Conservation (phyloP, 2,888 invertebrate genomes). For the Eurytoma californica region DNA sequence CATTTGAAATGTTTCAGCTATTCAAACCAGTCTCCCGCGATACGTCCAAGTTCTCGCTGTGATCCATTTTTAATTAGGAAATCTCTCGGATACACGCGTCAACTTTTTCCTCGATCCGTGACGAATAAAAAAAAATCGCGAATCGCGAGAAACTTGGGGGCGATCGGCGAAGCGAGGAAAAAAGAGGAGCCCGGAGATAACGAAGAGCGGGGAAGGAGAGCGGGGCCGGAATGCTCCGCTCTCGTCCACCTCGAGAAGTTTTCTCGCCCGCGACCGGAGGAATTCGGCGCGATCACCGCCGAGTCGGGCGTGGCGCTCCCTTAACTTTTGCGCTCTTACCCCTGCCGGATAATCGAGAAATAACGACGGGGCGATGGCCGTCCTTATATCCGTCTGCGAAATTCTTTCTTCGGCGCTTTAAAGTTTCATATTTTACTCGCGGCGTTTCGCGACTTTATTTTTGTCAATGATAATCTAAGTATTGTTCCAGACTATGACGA, state of each 20-base stretch:
- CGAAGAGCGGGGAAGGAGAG: neutral
- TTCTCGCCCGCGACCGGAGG: slow-evolving; percentile 24
- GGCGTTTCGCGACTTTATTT: too few species aligned
- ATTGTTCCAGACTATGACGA: too few species aligned
- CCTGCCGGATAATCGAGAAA: slow-evolving; percentile 49
- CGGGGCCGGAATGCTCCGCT: slow-evolving; percentile 36
- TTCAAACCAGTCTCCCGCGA: too few species aligned
- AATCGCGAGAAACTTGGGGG: too few species aligned
- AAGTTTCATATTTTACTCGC: too few species aligned
- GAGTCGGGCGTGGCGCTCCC: neutral
- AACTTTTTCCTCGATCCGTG: too few species aligned
- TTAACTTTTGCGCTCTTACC: slow-evolving; percentile 11
- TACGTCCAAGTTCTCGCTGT: neutral
- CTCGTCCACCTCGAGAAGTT: slow-evolving; percentile 59
- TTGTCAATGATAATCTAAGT: too few species aligned
- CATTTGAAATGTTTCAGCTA: too few species aligned
- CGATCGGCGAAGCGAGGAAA: neutral
- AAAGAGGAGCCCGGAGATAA: slow-evolving; percentile 18
- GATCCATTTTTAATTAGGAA: neutral
- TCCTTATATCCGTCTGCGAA: neutral
- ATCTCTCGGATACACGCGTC: too few species aligned
- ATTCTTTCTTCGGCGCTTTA: too few species aligned
- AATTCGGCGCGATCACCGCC: slow-evolving; percentile 13
- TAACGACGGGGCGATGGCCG: slow-evolving; percentile 42
- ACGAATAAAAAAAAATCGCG: neutral